Base-by-base conservation (phyloP, 1,140 invertebrate species). In the Hyles vespertilio region DNA sequence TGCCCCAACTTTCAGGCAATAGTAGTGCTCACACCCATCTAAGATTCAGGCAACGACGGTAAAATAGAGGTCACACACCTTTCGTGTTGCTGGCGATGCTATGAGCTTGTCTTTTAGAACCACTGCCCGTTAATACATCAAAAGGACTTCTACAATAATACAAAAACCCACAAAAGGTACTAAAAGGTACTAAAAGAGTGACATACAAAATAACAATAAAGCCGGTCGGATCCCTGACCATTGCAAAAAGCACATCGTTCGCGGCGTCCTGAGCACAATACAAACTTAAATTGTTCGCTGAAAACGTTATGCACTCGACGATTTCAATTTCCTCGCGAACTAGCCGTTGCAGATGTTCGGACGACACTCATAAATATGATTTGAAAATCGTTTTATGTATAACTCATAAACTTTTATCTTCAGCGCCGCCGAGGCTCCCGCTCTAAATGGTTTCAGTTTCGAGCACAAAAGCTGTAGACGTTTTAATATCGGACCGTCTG, bases 371-470 rank as follows among this genome's bases (percentile, higher is more conserved):
- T 85, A 89, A 87, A 86, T 87, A 87, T 89, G 78, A 86, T 89
- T 89, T 84, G 79, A 87, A 81, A 87, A 89, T 84, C 80, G 83
- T 84, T 88, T 86, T 84, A 86, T 84, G 80, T 89, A 85, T 84
- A 80, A 82, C 65, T 77, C 79, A 80, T 89, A 87, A 87, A 89
- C 72, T 89, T 89, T 89, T 89, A 89, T 89, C 81, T 81, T 68
- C 74, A 54, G 59, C 60, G 70, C 61, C 74, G 77, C 67, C 64
- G 69, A 71, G 72, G 72, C 67, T 70, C 70, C 67, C 53, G 57
- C 11, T 73, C 69, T 79, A 78, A 79, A 81, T 69, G 78, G 62
- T 78, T 69, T 72, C 79, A 79, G 74, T 81, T 82, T 77, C 74
- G 68, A 69, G 65, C 63, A 86, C 79, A 86, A 86, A 78, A 76